Percentiles rank a stretch among this genome's conserved stretches.
phyloP scores from a whole-genome alignment of 2,888 invertebrate genomes.

The Epiblema foenella region DNA sequence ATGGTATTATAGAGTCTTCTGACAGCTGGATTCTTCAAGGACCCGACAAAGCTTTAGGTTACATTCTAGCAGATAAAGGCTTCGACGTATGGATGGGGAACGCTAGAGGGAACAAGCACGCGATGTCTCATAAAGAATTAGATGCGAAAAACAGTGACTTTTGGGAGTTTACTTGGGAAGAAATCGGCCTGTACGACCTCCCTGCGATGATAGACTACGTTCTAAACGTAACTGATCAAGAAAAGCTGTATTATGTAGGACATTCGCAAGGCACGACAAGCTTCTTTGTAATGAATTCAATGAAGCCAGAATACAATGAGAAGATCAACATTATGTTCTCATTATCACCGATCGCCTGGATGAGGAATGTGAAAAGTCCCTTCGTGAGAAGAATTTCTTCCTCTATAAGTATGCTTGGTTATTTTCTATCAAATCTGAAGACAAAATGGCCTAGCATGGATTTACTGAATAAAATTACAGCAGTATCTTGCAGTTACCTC shows the following conservation, averaged over 20 bases:
- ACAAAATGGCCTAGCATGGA: slow-evolving; percentile 57
- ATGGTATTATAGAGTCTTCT: slow-evolving; percentile 90
- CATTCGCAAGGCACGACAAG: slow-evolving; percentile 88
- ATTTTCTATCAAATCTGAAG: slow-evolving; percentile 55
- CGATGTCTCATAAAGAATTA: slow-evolving; percentile 78
- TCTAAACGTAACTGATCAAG: slow-evolving; percentile 72
- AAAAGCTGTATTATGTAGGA: slow-evolving; percentile 87
- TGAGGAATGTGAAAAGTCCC: slow-evolving; percentile 72
- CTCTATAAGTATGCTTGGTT: slow-evolving; percentile 53
- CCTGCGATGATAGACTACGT: slow-evolving; percentile 89
- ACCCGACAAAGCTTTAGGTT: slow-evolving; percentile 85
- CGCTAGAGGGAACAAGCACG: slow-evolving; percentile 91
- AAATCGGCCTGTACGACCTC: slow-evolving; percentile 89
- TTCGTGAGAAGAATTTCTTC: slow-evolving; percentile 64
- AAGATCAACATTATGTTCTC: slow-evolving; percentile 84
- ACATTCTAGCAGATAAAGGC: slow-evolving; percentile 86
- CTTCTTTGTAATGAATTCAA: slow-evolving; percentile 83
- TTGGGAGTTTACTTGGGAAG: slow-evolving; percentile 87
- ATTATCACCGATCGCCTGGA: slow-evolving; percentile 85
- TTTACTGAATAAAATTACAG: slow-evolving; percentile 58
- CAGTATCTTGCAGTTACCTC: slow-evolving; percentile 57
- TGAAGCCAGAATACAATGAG: slow-evolving; percentile 81
- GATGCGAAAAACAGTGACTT: slow-evolving; percentile 53
- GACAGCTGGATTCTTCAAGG: slow-evolving; percentile 90
- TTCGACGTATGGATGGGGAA: slow-evolving; percentile 94